These are phyloP conservation scores for Scophthalmus maximus DNA, from an alignment of 2,113 vertebrate species.

Conservation along the genomic window DNA sequence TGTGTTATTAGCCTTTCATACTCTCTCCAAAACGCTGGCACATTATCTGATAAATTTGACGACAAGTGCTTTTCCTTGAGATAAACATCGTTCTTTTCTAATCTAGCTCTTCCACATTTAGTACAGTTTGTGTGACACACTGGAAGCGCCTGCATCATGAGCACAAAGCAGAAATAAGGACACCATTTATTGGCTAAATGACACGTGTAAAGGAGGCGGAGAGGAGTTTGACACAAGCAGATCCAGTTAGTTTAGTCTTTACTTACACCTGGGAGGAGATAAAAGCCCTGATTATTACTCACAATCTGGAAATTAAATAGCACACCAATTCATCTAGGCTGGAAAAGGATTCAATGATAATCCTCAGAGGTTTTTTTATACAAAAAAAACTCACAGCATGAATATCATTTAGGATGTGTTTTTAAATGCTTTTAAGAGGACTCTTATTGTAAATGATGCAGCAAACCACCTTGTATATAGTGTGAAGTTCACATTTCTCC, in stretches of 20 bases:
- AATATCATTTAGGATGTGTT: too few relatives aligned
- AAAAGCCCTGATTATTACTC: slow-evolving; percentile 12
- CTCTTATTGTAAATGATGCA: not conserved
- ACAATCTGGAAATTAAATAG: slow-evolving; percentile 31
- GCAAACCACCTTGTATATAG: not conserved
- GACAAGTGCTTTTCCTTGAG: slow-evolving; percentile 3
- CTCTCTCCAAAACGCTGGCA: not conserved
- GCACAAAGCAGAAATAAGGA: slow-evolving; percentile 35
- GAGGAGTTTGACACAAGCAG: not conserved
- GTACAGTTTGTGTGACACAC: slow-evolving; percentile 13
- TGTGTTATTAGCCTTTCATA: slow-evolving; percentile 2
- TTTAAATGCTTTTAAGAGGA: too few relatives aligned
- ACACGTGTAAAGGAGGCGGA: slow-evolving; percentile 10
- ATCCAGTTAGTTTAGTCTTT: not conserved
- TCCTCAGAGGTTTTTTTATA: too few relatives aligned
- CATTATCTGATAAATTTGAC: not conserved
- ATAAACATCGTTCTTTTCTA: slow-evolving; percentile 1
- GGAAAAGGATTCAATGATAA: slow-evolving; percentile 16
- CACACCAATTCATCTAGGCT: slow-evolving; percentile 22
- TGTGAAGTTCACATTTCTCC: not conserved
- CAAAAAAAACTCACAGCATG: too few relatives aligned
- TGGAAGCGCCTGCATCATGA: slow-evolving; percentile 23
- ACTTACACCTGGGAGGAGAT: slow-evolving; percentile 1
- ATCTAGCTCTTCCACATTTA: slow-evolving; percentile 21
- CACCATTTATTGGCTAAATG: slow-evolving; percentile 17